Conservation (phyloP, 2,113 vertebrate species). For the Vidua chalybeata region DNA sequence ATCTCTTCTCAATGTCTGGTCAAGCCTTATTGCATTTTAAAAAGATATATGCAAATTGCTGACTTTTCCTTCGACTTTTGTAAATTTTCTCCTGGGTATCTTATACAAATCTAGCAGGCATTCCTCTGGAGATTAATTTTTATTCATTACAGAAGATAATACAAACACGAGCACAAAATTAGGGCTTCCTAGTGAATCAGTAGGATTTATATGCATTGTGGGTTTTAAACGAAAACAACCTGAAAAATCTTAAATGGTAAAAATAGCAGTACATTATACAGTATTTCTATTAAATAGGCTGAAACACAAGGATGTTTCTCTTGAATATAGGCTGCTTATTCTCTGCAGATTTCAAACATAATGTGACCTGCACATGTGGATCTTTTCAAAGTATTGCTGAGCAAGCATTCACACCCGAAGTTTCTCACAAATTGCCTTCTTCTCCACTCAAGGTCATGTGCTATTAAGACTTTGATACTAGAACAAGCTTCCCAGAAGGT, state of each 20-base stretch:
- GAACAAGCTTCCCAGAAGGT: background rate
- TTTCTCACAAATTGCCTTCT: background rate
- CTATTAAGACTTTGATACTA: background rate
- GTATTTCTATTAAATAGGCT: background rate
- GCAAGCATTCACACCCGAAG: background rate
- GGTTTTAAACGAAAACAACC: background rate
- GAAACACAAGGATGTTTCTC: background rate
- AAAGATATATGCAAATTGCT: background rate
- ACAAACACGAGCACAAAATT: background rate
- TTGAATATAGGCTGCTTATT: background rate
- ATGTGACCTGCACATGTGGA: background rate
- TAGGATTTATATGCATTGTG: background rate
- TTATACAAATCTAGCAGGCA: background rate
- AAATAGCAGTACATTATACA: background rate
- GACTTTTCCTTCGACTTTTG: background rate
- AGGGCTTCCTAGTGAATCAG: background rate
- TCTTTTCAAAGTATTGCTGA: constrained; percentile 9
- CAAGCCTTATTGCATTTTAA: background rate
- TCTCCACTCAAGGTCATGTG: background rate
- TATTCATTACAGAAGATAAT: background rate
- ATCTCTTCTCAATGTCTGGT: background rate
- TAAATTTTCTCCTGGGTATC: background rate
- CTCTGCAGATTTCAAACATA: background rate
- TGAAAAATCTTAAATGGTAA: background rate
- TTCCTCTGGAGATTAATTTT: background rate